Base-by-base conservation (phyloP, 2,797 vertebrate species). In the Gallirallus australis region DNA sequence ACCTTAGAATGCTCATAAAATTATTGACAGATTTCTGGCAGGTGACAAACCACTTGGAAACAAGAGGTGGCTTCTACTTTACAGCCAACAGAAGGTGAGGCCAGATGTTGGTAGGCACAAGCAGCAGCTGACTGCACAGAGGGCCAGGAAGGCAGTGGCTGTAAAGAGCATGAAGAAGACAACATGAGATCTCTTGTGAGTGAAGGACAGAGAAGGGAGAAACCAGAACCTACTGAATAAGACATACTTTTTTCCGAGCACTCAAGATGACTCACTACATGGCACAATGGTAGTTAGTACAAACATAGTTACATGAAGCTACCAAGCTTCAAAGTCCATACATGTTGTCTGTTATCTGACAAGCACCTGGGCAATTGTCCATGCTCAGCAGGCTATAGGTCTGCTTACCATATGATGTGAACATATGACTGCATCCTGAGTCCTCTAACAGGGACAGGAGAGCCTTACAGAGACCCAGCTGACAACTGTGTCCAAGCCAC, bases 401-500 rank as follows among this genome's bases (percentile, higher is more conserved):
- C 39, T 50, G 24, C 35, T 60, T 42, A 63, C 50, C 40, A 3
- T 35, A 31, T 6, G 12, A 19, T 2, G 4, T 31, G 28, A 88
- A 50, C 14, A 45, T 0, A n/a, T 0, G 1, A 30, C 57, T 35
- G 47, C 27, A 93, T 18, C 20, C 17, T 2, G 1, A 50, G 5
- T 50, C 27, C 59, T 33, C 21, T 52, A 60, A 60, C 12, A 50
- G 33, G 37, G 27, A 59, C 4, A 7, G 0, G 2, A 66, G 37
- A 82, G 2, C 52, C 9, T 64, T 53, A 31, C 0, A 0, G 53
- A 16, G 10, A 69, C 17, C 5, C 50, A 50, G 60, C 5, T 83
- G 54, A 86, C 14, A 70, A 23, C 28, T 20, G 7, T 7, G 31
- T 35, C 45, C 50, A 56, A 72, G 7, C 15, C 65, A 75, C 27